Evolutionary conservation across 2,797 vertebrate species (phyloP).

Genomic region (Orestias chungarensis): DNA sequence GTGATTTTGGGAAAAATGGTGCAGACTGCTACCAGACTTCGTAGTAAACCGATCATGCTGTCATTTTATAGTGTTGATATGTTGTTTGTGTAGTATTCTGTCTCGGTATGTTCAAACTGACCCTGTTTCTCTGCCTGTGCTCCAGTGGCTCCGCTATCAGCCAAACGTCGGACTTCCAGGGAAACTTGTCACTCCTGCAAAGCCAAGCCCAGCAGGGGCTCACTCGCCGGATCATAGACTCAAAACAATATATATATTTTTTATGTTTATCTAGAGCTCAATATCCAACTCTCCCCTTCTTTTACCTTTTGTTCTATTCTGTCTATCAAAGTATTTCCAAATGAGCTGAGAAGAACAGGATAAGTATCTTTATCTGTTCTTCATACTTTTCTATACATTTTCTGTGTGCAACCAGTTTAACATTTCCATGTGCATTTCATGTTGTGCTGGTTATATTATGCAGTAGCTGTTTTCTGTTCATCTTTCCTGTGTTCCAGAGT

Average conservation of each 20-base stretch:
- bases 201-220: slow-evolving; percentile 69
- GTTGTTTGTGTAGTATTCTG: slow-evolving; percentile 47
- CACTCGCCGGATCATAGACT: slow-evolving; percentile 75
- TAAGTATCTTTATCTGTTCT: slow-evolving; percentile 63
- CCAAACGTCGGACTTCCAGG: slow-evolving; percentile 73
- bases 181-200: slow-evolving; percentile 69
- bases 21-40: slow-evolving; percentile 61
- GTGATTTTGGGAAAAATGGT: slow-evolving; percentile 83
- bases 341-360: slow-evolving; percentile 54
- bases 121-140: slow-evolving; percentile 80
- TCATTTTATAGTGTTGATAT: slow-evolving; percentile 10
- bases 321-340: slow-evolving; percentile 31
- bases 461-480: slow-evolving; percentile 18
- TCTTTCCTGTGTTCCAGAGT: slow-evolving; percentile 31
- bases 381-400: slow-evolving; percentile 31
- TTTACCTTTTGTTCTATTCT: slow-evolving; percentile 29
- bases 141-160: slow-evolving; percentile 75
- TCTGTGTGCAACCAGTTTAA: slow-evolving; percentile 15
- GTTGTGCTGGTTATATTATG: slow-evolving; percentile 4
- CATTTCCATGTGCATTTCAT: slow-evolving; percentile 24
- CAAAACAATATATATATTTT: slow-evolving; percentile 58
- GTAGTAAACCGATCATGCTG: slow-evolving; percentile 10
- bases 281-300: slow-evolving; percentile 38
- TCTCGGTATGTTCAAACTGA: slow-evolving; percentile 66
- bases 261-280: slow-evolving; percentile 45